Base-by-base conservation (phyloP, 2,797 vertebrate species). In the Epinephelus awoara region DNA sequence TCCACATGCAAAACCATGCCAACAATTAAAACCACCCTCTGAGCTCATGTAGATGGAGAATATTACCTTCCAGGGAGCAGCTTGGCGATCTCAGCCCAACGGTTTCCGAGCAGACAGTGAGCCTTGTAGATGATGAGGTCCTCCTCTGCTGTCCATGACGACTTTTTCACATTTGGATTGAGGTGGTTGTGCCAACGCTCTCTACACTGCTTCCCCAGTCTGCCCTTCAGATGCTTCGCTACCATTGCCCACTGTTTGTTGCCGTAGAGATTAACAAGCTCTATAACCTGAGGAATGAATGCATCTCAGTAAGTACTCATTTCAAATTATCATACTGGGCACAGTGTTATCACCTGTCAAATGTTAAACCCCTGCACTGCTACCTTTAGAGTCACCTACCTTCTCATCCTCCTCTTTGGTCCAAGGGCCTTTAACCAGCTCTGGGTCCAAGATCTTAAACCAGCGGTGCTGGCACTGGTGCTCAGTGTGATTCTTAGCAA, bases 151-250 rank as follows among this genome's bases (percentile, higher is more conserved):
- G 97, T 99, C 98, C 98, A 99, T 0, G 97, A 99, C 0, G 97
- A 98, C 84, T 99, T 99, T 92, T 99, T 99, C 83, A 99, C 98
- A 5, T 97, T 96, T 0, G 98, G 98, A 75, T 99, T 99, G 76
- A 99, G 96, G 90, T 99, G 98, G 93, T 99, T 99, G 82, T 99
- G 98, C 98, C 98, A 99, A 72, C 98, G 98, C 6, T 99, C 98
- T 8, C 98, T 93, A 59, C 98, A 99, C 94, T 99, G 98, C 91
- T 99, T 99, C 21, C 98, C 98, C 63, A 99, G 89, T 1, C 98
- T 93, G 59, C 98, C 98, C 72, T 98, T 99, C 82, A 99, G 94
- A 83, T 99, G 97, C 82, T 98, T 99, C 76, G 98, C 98, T 15
- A 99, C 98, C 78, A 96, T 86, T 0, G 98, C 98, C 98, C 98